Evolutionary conservation across 64 coral and sea anemone species (phyloP), one percentile per base, ranked within the genome.

Genomic region (Montipora efflorescens): DNA sequence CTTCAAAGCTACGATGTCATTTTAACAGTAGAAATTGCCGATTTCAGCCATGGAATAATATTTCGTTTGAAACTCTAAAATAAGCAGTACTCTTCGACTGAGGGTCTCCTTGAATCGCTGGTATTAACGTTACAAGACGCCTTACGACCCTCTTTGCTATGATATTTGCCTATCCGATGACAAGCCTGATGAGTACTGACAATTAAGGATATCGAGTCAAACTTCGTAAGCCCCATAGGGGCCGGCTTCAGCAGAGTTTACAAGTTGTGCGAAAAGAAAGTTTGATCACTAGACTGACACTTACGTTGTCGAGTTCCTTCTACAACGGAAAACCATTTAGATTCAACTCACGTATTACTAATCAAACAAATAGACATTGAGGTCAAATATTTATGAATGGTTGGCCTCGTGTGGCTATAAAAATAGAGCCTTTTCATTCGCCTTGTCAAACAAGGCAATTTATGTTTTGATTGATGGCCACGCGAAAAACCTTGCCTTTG

Each of bases 331-430:
- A 48, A 21, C 13, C 45, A 70, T 59, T 86, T 86, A 86, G 22
- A 86, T 86, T 86, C 82, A 48, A 12, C 45, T 71, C 82, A 86
- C 82, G 82, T 86, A 67, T 67, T 1, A 67, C 36, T 36, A 2
- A 36, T 14, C 12, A 45, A 36, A 82, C 53, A 28, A 28, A 47
- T 71, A 44, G 66, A 71, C 82, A 18, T 76, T 45, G 10, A 47
- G 43, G 59, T 86, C 82, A 86, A 71, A 47, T 13, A 70, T 86
- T 71, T 70, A 51, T 71, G 14, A 78, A 49, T 78, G 1, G 10
- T 19, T 19, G 44, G 12, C 47, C 16, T 47, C 46, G 46, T 5
- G 44, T n/a, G 76, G 44, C 45, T 19, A 19, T 78, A 48, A 48
- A 48, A 78, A 78, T 47, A 78, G 76, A 76, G 3, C 12, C 11